Percentiles rank a stretch among this genome's conserved stretches.
phyloP scores from a whole-genome alignment of 2,888 invertebrate species.

The Neuroscelio doddi region DNA sequence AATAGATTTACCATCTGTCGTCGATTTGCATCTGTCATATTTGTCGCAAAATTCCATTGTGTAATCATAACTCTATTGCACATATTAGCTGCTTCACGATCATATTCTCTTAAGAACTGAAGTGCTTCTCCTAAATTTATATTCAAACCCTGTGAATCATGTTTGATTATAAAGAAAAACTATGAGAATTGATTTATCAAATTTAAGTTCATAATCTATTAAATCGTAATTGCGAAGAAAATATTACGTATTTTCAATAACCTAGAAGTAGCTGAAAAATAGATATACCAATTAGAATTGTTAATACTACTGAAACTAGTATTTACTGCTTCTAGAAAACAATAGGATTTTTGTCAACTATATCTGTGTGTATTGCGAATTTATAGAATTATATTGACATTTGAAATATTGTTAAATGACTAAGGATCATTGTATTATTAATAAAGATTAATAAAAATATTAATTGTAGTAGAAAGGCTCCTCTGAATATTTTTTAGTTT shows the following conservation, averaged over 20 bases:
- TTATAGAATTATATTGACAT: slow-evolving; percentile 58
- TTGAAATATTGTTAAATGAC: slow-evolving; percentile 47
- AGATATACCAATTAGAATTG: slow-evolving; percentile 8
- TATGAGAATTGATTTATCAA: too few species aligned
- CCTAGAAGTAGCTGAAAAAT: slow-evolving; percentile 2
- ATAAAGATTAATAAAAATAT: too few species aligned
- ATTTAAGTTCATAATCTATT: too few species aligned
- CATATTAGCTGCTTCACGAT: slow-evolving; percentile 81
- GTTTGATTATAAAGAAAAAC: too few species aligned
- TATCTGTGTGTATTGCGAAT: slow-evolving; percentile 32
- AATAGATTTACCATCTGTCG: slow-evolving; percentile 75
- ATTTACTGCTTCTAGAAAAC: slow-evolving; percentile 26
- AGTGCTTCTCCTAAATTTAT: slow-evolving; percentile 80
- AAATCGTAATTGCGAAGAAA: too few species aligned
- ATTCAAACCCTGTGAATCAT: slow-evolving; percentile 79
- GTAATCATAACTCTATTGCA: slow-evolving; percentile 82
- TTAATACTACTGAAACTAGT: slow-evolving; percentile 1
- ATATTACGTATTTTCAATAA: slow-evolving; percentile 9
- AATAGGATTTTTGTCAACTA: slow-evolving; percentile 50
- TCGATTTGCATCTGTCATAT: slow-evolving; percentile 82
- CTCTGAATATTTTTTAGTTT: neutral
- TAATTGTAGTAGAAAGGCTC: too few species aligned
- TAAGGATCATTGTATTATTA: too few species aligned
- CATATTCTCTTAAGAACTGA: slow-evolving; percentile 82
- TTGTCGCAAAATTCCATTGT: slow-evolving; percentile 85